Evolutionary conservation across 2,888 invertebrate species (phyloP).

Genomic region (Drosophila anceps): DNA sequence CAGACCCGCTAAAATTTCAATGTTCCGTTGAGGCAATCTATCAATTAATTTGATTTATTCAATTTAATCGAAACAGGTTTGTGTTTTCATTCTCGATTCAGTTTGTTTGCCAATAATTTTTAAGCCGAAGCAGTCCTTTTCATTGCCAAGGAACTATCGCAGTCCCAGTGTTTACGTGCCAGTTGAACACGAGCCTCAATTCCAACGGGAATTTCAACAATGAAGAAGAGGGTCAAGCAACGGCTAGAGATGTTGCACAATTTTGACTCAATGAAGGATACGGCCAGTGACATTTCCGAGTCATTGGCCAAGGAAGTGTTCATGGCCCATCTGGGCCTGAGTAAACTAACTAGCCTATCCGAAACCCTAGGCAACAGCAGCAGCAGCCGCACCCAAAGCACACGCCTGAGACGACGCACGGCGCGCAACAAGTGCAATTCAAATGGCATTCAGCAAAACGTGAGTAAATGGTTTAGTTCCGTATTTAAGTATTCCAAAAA

Average conservation of each 20-base stretch:
- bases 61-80: background rate
- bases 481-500: too few relatives aligned
- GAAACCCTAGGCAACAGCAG: background rate
- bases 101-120: background rate
- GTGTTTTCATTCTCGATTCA: background rate
- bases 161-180: background rate
- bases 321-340: constrained; percentile 28
- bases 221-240: too few relatives aligned
- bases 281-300: background rate
- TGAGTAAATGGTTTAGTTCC: background rate
- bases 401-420: background rate
- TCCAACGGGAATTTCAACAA: background rate
- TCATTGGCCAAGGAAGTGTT: constrained; percentile 9
- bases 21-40: background rate
- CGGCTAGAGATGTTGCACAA: background rate
- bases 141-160: background rate
- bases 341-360: background rate
- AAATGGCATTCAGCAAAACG: background rate
- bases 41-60: background rate
- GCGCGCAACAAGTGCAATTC: background rate
- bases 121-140: constrained; percentile 2
- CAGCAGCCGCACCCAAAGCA: too few relatives aligned
- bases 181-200: background rate
- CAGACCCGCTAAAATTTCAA: constrained; percentile 6
- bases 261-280: background rate